These are phyloP conservation scores for Circaetus cinerascens DNA, from an alignment of 2,113 vertebrate genomes.

Conservation along the genomic window DNA sequence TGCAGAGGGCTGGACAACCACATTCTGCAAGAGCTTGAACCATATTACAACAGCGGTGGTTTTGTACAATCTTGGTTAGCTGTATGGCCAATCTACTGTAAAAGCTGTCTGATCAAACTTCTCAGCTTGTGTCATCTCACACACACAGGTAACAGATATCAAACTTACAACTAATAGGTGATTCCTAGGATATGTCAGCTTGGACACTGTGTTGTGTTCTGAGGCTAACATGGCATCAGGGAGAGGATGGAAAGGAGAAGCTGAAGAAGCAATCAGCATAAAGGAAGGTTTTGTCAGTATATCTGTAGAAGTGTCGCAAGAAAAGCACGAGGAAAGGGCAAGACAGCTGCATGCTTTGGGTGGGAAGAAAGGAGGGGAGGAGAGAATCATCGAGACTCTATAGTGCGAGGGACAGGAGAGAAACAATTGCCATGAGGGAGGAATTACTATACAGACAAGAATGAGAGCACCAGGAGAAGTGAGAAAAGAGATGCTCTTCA, in stretches of 20 bases:
- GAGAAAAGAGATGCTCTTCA: not conserved
- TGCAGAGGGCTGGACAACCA: not conserved
- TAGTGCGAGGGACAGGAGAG: not conserved
- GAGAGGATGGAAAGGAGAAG: not conserved
- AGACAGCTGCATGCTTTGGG: not conserved
- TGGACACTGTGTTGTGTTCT: not conserved
- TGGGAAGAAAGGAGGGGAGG: not conserved
- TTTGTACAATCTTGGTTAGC: not conserved
- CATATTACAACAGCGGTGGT: not conserved
- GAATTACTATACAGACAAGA: not conserved
- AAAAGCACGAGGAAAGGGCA: not conserved
- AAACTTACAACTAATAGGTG: not conserved
- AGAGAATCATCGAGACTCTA: not conserved
- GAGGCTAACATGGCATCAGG: not conserved
- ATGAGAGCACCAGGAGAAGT: not conserved
- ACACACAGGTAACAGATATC: not conserved
- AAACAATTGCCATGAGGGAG: not conserved
- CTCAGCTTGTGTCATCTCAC: not conserved
- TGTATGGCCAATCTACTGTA: not conserved
- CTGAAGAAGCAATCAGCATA: not conserved
- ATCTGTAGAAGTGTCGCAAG: not conserved
- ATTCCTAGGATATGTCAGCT: not conserved
- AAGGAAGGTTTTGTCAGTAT: not conserved
- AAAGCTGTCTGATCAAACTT: not conserved
- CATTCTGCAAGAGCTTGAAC: not conserved